Percentiles rank a stretch among this genome's conserved stretches.
Conservation (phyloP, 2,113 vertebrate species). For the Labeo rohita region DNA sequence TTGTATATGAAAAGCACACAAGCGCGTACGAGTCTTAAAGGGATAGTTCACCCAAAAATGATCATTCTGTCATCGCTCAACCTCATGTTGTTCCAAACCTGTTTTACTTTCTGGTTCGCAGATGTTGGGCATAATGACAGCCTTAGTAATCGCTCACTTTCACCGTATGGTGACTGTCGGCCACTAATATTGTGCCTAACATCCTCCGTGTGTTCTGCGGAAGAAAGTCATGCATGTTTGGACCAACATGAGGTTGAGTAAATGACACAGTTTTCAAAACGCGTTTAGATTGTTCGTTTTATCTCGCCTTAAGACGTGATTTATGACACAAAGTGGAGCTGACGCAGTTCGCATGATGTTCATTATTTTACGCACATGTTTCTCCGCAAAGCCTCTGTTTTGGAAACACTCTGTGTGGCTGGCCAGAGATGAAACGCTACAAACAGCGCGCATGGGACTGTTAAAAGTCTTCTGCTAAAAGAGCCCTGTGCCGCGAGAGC, state of each 20-base stretch:
- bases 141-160: not conserved
- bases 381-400: not conserved
- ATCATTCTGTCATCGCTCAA: not conserved
- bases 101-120: not conserved
- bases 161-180: not conserved
- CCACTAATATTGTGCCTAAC: not conserved
- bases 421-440: not conserved
- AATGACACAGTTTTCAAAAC: not conserved
- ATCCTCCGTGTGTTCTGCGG: not conserved
- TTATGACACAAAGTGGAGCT: not conserved
- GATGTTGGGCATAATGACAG: not conserved
- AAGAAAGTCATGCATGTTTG: not conserved
- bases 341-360: not conserved
- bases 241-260: not conserved
- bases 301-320: not conserved
- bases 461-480: not conserved
- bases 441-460: not conserved
- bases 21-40: not conserved
- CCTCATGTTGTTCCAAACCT: not conserved
- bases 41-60: not conserved
- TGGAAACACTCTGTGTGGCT: not conserved
- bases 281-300: not conserved
- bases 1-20: not conserved
- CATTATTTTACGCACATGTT: constrained; percentile 9
- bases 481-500: not conserved